Base-by-base conservation (phyloP, 2,797 vertebrate species). In the Nannoperca obscura region DNA sequence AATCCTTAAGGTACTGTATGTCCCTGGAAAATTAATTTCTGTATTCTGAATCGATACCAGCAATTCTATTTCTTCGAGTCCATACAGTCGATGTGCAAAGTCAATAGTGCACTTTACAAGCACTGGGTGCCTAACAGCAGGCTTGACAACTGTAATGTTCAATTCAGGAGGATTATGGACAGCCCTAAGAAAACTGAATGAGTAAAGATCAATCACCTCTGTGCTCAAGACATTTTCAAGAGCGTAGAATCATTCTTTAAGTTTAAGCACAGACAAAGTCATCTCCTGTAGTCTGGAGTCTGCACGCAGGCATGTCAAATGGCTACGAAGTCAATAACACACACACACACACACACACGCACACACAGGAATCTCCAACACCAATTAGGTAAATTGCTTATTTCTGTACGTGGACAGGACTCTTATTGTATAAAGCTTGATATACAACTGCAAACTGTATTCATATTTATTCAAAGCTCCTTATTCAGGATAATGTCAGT, bases 1-100 rank as follows among this genome's bases (percentile, higher is more conserved):
- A 73, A 76, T 71, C 78, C 66, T 76, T 73, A 53, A 60, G 70
- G 53, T 62, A 38, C 36, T 38, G 36, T 38, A 34, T 30, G 53
- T 68, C 72, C 40, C 53, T 34, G 42, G 71, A 80, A 89, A 79
- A 89, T 86, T 53, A 11, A 84, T 71, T 63, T 65, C 60, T 68
- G 62, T 34, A 54, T 67, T 80, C 30, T 78, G 15, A 86, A 91
- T 91, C 59, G 1, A 89, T 87, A 65, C 34, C 32, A 64, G 57
- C 60, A 66, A 76, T 84, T 81, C 73, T 64, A 68, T 82, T 75
- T 52, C 47, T 10, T 71, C 3, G 5, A 71, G 74, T 84, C 60
- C 80, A 71, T 70, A n/a, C 47, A 71, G 77, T 76, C 52, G 0
- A 69, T 82, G 59, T 57, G 36, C 34, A 12, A 32, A 76, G 74